Base-by-base conservation (phyloP, 2,888 invertebrate species). In the Hirtodrosophila duncani region DNA sequence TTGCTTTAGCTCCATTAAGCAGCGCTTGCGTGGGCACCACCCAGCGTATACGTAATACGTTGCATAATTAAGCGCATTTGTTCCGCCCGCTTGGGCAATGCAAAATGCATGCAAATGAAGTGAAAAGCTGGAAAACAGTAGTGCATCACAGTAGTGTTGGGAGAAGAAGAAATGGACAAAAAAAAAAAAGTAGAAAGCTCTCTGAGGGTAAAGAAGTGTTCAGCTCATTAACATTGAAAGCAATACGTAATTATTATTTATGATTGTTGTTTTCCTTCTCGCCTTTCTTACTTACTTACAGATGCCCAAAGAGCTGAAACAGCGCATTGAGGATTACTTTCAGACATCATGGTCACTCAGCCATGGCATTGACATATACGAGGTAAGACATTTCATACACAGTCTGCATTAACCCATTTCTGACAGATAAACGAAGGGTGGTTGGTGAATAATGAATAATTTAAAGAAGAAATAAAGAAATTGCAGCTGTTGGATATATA, bases 301-400 rank as follows among this genome's bases (percentile, higher is more conserved):
- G 87, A 95, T 98, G 81, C 98, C 98, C 1, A 96, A 96, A 83
- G 96, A 96, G 84, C 89, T 98, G 58, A 97, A 97, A 85, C 96
- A 96, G 84, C 89, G 98, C 58, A 97, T 98, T 93, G 96, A 97
- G 84, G 98, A 98, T 86, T 98, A 97, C 87, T 98, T 98, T 86
- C 97, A 98, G 87, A 98, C 98, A 8, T 97, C 95, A 91, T 98
- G 98, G 98, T 97, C 97, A 7, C 90, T 98, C 56, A 98, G 97
- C 88, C 97, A 97, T 86, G 98, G 98, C 46, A 98, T 98, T 82
- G 97, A 98, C 86, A 95, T 96, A 71, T 94, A 96, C 83, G 97
- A 98, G 93, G 98, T 97, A 88, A 87, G 88, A 78, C 39, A 49
- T n/a, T n/a, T n/a, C n/a, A n/a, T n/a, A n/a, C n/a, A n/a, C n/a